Conservation (phyloP, 2,888 invertebrate species). For the Sarcophaga variegata region DNA sequence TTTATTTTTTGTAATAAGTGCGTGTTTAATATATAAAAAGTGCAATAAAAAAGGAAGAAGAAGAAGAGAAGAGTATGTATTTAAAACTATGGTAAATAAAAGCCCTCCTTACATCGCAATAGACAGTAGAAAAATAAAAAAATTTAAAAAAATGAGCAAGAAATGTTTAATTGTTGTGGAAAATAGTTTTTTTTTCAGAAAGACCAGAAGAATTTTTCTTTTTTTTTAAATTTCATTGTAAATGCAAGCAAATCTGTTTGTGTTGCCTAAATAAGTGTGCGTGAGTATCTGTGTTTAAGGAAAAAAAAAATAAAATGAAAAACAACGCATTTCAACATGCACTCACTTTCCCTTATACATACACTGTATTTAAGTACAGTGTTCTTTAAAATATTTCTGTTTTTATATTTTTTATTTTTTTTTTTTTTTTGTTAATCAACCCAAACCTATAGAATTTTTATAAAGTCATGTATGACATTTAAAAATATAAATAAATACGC, state of each 20-base stretch:
- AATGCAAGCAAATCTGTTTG: too few relatives aligned
- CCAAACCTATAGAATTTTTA: conserved; percentile 21
- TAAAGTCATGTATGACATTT: conserved; percentile 34
- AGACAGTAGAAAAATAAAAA: not conserved
- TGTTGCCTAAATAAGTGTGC: too few relatives aligned
- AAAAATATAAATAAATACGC: not conserved
- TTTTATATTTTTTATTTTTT: conserved; percentile 16
- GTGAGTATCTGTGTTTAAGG: too few relatives aligned
- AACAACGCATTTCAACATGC: not conserved
- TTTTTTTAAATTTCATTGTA: too few relatives aligned
- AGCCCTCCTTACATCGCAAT: not conserved
- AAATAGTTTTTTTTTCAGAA: not conserved
- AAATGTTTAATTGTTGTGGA: not conserved
- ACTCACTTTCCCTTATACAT: not conserved
- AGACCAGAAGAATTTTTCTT: not conserved
- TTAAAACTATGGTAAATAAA: not conserved
- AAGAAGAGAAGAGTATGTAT: too few relatives aligned
- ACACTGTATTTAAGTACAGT: conserved; percentile 40
- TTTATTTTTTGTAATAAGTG: not conserved
- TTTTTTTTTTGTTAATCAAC: not conserved
- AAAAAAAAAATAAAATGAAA: not conserved
- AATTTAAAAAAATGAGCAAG: not conserved
- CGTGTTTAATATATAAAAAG: not conserved
- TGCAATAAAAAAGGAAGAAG: not conserved
- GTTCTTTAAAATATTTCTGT: not conserved